These are phyloP conservation scores for Pangasius larnaudii DNA, from an alignment of 2,797 vertebrate species.

Conservation along the genomic window DNA sequence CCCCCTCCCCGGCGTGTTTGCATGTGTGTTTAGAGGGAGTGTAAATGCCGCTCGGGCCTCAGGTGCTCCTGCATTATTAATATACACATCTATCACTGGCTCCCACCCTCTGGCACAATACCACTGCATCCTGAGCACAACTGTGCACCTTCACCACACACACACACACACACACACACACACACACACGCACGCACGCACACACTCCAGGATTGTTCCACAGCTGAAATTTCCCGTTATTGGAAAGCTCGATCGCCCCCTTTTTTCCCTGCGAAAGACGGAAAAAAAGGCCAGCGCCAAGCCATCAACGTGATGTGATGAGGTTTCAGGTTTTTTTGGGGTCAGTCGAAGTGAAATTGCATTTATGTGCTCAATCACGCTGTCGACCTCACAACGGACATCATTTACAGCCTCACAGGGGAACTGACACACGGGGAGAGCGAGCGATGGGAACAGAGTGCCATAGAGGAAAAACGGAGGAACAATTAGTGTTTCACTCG, in stretches of 20 bases:
- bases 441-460: background rate
- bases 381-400: constrained; percentile 45
- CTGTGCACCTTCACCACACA: background rate
- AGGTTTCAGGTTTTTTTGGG: constrained; percentile 24
- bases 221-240: constrained; percentile 56
- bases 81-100: constrained; percentile 65
- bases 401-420: constrained; percentile 43
- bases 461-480: background rate
- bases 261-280: constrained; percentile 48
- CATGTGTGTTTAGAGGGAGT: constrained; percentile 41
- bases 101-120: constrained; percentile 71
- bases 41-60: constrained; percentile 70
- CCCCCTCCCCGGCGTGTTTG: no score
- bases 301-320: constrained; percentile 31
- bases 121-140: constrained; percentile 5
- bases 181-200: background rate
- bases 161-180: constrained; percentile 2
- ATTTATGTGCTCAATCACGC: constrained; percentile 52
- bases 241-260: constrained; percentile 63
- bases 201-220: constrained; percentile 60
- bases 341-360: constrained; percentile 52
- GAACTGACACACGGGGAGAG: constrained; percentile 41
- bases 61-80: constrained; percentile 77
- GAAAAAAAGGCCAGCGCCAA: constrained; percentile 48
- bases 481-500: background rate